These are phyloP conservation scores for Tenthredo amoena DNA, from an alignment of 2,888 invertebrate genomes.

Conservation along the genomic window DNA sequence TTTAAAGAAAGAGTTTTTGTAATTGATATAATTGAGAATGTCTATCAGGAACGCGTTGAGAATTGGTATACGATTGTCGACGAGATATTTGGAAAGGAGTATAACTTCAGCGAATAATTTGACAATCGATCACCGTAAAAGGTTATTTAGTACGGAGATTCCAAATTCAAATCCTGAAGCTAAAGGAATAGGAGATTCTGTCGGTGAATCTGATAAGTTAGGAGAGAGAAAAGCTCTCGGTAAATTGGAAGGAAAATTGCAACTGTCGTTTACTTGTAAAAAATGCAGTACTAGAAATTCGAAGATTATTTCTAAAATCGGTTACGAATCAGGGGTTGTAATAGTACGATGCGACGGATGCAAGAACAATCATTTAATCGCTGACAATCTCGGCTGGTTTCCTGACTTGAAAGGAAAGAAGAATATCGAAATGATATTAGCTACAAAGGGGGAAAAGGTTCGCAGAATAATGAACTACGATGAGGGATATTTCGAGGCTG, in stretches of 20 bases:
- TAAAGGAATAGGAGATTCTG: background rate
- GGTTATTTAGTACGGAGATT: background rate
- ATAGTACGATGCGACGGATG: constrained; percentile 95
- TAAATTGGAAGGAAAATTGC: constrained; percentile 81
- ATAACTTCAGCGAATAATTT: background rate
- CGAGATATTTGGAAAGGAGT: background rate
- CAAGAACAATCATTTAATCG: constrained; percentile 94
- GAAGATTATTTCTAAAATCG: constrained; percentile 90
- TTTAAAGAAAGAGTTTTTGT: background rate
- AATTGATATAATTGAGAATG: background rate
- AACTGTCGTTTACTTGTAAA: constrained; percentile 93
- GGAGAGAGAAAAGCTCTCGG: constrained; percentile 58
- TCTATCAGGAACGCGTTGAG: constrained; percentile 6
- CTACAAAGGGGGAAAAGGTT: constrained; percentile 92
- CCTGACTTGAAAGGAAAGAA: constrained; percentile 85
- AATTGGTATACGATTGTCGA: constrained; percentile 26
- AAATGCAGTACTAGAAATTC: constrained; percentile 89
- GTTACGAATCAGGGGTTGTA: constrained; percentile 94
- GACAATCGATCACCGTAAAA: background rate
- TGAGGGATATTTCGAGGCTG: constrained; percentile 79
- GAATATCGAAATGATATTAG: constrained; percentile 95
- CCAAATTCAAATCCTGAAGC: constrained; percentile 1
- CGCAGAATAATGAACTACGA: constrained; percentile 77
- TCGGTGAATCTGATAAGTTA: constrained; percentile 1
- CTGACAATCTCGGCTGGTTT: constrained; percentile 98